These are phyloP conservation scores for Plestiodon gilberti DNA, from an alignment of 2,113 vertebrate species.

Conservation along the genomic window DNA sequence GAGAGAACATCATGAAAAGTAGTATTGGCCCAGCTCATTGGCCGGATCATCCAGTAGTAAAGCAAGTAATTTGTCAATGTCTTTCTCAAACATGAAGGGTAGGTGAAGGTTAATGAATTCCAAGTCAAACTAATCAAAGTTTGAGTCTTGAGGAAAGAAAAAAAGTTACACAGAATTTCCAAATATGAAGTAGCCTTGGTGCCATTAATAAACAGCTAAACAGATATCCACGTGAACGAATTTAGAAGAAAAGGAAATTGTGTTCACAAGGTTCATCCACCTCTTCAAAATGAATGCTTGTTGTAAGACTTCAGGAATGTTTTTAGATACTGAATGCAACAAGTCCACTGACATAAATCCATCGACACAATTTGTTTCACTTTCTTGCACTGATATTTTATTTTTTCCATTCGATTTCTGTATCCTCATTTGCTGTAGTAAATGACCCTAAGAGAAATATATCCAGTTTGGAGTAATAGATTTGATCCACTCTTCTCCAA, in stretches of 20 bases:
- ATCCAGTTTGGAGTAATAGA: not conserved
- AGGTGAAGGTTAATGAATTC: not conserved
- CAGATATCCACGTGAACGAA: not conserved
- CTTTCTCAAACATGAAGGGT: not conserved
- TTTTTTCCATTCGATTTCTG: not conserved
- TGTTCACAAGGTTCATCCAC: not conserved
- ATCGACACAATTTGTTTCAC: not conserved
- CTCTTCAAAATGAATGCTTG: not conserved
- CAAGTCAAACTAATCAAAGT: not conserved
- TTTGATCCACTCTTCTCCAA: conserved; percentile 8
- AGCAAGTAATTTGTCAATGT: not conserved
- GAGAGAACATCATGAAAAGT: not conserved
- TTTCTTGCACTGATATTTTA: not conserved
- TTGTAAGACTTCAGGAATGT: not conserved
- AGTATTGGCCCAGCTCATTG: not conserved
- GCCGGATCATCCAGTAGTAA: not conserved
- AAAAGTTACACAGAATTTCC: not conserved
- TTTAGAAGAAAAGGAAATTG: not conserved
- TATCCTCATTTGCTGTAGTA: not conserved
- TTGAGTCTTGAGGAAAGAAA: not conserved
- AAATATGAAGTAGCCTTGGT: not conserved
- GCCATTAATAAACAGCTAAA: rapidly evolving
- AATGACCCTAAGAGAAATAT: not conserved
- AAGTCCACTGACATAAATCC: not conserved
- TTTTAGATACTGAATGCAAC: not conserved